A percentile compares a stretch with the other conserved stretches of the same genome.
These are phyloP conservation scores for Leucophora obtusa DNA, from an alignment of 2,888 invertebrate species.

Conservation along the genomic window DNA sequence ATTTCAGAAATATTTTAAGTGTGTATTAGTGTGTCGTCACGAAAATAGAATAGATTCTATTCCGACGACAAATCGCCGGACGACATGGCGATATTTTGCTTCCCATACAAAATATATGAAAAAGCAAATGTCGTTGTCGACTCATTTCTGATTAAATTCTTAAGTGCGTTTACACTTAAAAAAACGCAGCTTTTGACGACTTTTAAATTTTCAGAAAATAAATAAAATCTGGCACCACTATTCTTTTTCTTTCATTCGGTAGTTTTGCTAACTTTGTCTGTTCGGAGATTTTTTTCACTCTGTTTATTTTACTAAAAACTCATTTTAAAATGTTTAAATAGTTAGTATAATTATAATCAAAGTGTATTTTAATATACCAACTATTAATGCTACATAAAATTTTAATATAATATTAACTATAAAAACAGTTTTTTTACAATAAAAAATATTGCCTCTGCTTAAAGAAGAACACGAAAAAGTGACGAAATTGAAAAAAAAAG, in stretches of 20 bases:
- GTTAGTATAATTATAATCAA: slow-evolving; percentile 20
- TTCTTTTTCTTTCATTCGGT: slow-evolving; percentile 45
- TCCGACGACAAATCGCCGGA: too few relatives aligned
- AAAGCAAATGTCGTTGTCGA: too few relatives aligned
- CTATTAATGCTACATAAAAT: slow-evolving; percentile 9
- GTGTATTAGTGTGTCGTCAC: too few relatives aligned
- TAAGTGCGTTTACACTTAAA: too few relatives aligned
- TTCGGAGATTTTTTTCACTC: slow-evolving; percentile 52
- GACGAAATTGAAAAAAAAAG: slow-evolving; percentile 47
- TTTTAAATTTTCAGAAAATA: neutral
- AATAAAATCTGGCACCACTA: slow-evolving; percentile 31
- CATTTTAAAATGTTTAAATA: slow-evolving; percentile 42
- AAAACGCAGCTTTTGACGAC: too few relatives aligned
- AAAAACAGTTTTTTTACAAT: neutral
- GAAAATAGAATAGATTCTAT: too few relatives aligned
- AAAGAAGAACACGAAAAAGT: slow-evolving; percentile 43
- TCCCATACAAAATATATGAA: too few relatives aligned
- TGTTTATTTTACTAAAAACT: slow-evolving; percentile 31
- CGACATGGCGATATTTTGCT: too few relatives aligned
- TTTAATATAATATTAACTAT: neutral
- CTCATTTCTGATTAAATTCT: too few relatives aligned
- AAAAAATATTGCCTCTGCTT: slow-evolving; percentile 33
- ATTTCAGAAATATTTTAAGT: too few relatives aligned
- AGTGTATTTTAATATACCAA: slow-evolving; percentile 2
- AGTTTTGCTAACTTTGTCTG: slow-evolving; percentile 55